Percentiles rank a stretch among this genome's conserved stretches.
Evolutionary conservation across 2,888 invertebrate species (phyloP).

Genomic region (Torymus aiolomorphi): DNA sequence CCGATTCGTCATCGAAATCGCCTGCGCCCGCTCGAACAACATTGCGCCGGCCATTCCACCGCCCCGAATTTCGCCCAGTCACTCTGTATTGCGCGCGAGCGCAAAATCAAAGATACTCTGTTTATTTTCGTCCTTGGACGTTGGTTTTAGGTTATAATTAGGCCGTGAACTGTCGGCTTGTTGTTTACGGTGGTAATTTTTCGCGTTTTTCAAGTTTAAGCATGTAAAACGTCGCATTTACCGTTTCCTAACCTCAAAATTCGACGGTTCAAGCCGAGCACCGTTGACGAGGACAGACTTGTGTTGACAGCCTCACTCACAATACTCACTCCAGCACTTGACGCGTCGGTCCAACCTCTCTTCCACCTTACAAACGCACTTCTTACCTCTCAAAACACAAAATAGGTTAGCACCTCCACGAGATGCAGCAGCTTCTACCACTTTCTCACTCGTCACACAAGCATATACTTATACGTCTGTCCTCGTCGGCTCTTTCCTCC

Average conservation of each 20-base stretch:
- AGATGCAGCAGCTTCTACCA: no score
- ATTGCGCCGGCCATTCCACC: constrained; percentile 89
- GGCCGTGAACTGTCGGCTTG: no score
- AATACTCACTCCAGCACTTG: neutral
- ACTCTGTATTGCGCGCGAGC: constrained; percentile 27
- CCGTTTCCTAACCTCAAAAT: constrained; percentile 39
- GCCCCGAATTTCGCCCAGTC: constrained; percentile 54
- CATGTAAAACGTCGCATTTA: neutral
- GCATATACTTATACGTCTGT: no score
- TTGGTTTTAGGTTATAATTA: neutral
- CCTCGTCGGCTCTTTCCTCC: no score
- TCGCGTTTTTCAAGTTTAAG: neutral
- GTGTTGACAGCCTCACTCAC: neutral
- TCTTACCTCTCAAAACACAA: neutral
- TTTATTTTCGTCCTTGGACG: neutral
- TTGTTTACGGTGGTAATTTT: neutral
- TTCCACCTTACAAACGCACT: neutral
- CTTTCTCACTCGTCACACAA: no score
- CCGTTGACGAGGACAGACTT: neutral
- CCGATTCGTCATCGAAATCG: constrained; percentile 84
- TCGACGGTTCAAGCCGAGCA: neutral
- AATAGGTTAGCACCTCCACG: no score
- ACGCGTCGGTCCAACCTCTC: no score
- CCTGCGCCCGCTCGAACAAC: constrained; percentile 90
- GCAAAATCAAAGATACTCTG: neutral